Evolutionary conservation across 2,113 vertebrate species (phyloP).

Genomic region (Lipophrys pholis): DNA sequence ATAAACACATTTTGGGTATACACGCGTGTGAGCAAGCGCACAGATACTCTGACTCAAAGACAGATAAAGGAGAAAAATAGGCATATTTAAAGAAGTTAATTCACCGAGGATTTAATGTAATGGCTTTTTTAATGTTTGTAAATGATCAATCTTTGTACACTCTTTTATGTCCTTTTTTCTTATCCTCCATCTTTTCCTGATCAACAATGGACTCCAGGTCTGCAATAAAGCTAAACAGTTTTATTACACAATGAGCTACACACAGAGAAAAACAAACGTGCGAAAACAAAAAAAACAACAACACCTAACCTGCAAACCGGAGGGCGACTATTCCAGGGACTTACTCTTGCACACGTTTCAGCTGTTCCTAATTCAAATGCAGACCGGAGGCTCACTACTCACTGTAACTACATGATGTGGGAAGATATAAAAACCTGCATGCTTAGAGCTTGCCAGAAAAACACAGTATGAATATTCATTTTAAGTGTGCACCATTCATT

Average conservation of each 20-base stretch:
- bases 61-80: slow-evolving; percentile 32
- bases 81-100: slow-evolving; percentile 50
- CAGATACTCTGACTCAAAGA: slow-evolving; percentile 16
- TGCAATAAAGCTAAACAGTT: slow-evolving; percentile 42
- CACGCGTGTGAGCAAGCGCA: slow-evolving; percentile 5
- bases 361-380: slow-evolving; percentile 33
- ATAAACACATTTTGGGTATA: slow-evolving; percentile 18
- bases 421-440: slow-evolving; percentile 32
- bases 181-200: slow-evolving; percentile 47
- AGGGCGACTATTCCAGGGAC: slow-evolving; percentile 10
- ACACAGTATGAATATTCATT: slow-evolving; percentile 23
- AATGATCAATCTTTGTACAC: slow-evolving; percentile 46
- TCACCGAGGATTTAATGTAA: slow-evolving; percentile 37
- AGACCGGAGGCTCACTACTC: slow-evolving; percentile 27
- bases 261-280: slow-evolving; percentile 31
- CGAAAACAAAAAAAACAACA: slow-evolving; percentile 1
- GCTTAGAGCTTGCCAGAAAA: not conserved
- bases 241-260: slow-evolving; percentile 44
- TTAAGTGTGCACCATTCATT: slow-evolving; percentile 13
- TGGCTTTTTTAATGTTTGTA: slow-evolving; percentile 36
- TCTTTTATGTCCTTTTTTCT: slow-evolving; percentile 17
- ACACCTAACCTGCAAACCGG: not conserved
- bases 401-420: slow-evolving; percentile 25
- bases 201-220: slow-evolving; percentile 28
- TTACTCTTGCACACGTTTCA: not conserved